A percentile compares a stretch with the other conserved stretches of the same genome.
Conservation (phyloP, 92 coral and sea anemone species). For the Bergia sp. region DNA sequence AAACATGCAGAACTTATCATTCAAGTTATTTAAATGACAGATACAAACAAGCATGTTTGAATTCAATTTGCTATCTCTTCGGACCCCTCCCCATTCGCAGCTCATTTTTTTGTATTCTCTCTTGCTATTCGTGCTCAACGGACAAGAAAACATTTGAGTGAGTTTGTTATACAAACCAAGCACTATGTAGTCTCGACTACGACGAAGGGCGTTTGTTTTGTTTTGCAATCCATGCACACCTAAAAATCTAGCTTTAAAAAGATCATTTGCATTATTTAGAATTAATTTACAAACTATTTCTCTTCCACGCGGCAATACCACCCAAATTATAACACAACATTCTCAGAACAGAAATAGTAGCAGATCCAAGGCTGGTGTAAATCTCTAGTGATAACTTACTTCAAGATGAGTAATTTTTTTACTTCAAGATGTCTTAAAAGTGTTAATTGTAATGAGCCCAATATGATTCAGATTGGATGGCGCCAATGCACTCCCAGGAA, state of each 20-base stretch:
- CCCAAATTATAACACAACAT: background rate
- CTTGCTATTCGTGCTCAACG: background rate
- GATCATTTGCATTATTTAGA: background rate
- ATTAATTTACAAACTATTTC: background rate
- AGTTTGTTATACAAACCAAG: too few relatives aligned
- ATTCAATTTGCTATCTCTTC: background rate
- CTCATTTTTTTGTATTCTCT: background rate
- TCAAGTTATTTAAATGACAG: background rate
- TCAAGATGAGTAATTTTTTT: background rate
- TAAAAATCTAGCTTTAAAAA: background rate
- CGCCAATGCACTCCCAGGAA: background rate
- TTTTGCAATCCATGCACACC: background rate
- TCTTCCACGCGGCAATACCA: background rate
- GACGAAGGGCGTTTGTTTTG: background rate
- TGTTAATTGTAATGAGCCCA: background rate
- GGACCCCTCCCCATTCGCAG: background rate
- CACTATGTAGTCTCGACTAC: background rate
- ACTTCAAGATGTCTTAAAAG: background rate
- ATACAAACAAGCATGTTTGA: background rate
- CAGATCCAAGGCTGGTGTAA: background rate
- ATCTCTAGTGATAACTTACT: background rate
- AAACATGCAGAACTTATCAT: constrained; percentile 8
- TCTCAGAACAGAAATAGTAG: background rate
- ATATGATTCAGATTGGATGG: background rate
- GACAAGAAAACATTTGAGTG: background rate